Base-by-base conservation (phyloP, 1,140 invertebrate species). In the Brachionus angularis region DNA sequence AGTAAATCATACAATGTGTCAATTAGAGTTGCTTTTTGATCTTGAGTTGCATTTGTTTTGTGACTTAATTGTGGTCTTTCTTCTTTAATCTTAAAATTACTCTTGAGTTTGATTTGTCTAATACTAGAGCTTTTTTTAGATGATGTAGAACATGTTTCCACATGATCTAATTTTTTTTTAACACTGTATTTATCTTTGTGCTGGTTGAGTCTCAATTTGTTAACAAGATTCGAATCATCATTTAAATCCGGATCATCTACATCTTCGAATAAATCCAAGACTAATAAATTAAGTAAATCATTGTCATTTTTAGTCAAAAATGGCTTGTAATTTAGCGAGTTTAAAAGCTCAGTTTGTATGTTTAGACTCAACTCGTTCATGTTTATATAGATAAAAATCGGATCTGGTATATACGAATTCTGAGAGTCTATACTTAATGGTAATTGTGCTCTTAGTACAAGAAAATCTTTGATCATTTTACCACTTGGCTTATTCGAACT, bases 201-300 rank as follows among this genome's bases (percentile, higher is more conserved):
- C 16, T 42, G 39, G 10, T 42, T 10, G 16, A 16, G 39, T 10
- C 10, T 10, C 39, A 10, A 16, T 42, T 42, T 16, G 16, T 42
- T 16, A 16, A 42, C 16, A 16, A 42, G 39, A 16, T 42, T 42
- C 10, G 16, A 42, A 29, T 67, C 42, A 21, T 67, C 62, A 18
- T 25, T 36, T 36, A 47, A 34, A 42, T 47, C 42, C 23, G 33
- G 7, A 67, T 67, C 36, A 29, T 29, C 8, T 14, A 47, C 42
- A 50, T 47, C 62, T n/a, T 67, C 47, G 44, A 67, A 67, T 14
- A 67, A 21, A 47, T 67, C 47, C 8, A 67, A n/a, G 23, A 67
- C 62, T 8, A 67, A 21, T 5, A 67, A 27, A 27, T 67, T 50
- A 14, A 67, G 29, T 23, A 67, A 16, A 10, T 67, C 62, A 12